Base-by-base conservation (phyloP, 2,113 vertebrate genomes). In the Phyllostomus discolor region DNA sequence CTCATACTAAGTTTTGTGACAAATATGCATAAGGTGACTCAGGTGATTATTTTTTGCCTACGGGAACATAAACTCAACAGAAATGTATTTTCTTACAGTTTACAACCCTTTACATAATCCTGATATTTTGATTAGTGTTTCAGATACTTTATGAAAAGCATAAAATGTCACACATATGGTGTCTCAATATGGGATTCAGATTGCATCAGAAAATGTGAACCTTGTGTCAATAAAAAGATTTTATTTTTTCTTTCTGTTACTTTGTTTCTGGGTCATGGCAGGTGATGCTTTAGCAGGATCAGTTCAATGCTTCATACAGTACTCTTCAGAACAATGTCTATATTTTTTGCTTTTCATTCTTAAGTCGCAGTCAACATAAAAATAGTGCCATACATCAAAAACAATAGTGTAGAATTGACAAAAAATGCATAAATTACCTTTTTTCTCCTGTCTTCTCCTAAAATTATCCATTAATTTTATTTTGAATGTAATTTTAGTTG, bases 151-250 rank as follows among this genome's bases (percentile, higher is more conserved):
- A 76, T 57, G 76, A 90, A 95, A 66, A 78, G 35, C 12, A 88
- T 79, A 92, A 94, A 96, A 96, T 78, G 28, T 88, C 78, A 96
- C 54, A 85, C 83, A 93, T 96, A 91, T 96, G 82, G n/a, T 81
- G 66, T 85, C 79, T 96, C 95, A 93, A 89, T 91, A 91, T 82
- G 76, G 57, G 28, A 93, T 94, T 97, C 79, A 95, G 73, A 93
- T 89, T 88, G 26, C 35, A 48, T 89, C 64, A 76, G 73, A 86
- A 78, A 96, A 89, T 89, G 72, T 86, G 78, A 91, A 90, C 46
- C 43, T 59, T 78, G 62, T 91, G 70, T 95, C 90, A 93, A 81
- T 95, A 75, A 94, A 94, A 87, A 0, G 3, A 67, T 90, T 75
- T 76, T 33, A 38, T 87, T 85, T 87, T 85, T 91, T 85, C 33